A percentile compares a stretch with the other conserved stretches of the same genome.
Evolutionary conservation across 2,888 invertebrate species (phyloP).

Genomic region (Eilema griseolum): DNA sequence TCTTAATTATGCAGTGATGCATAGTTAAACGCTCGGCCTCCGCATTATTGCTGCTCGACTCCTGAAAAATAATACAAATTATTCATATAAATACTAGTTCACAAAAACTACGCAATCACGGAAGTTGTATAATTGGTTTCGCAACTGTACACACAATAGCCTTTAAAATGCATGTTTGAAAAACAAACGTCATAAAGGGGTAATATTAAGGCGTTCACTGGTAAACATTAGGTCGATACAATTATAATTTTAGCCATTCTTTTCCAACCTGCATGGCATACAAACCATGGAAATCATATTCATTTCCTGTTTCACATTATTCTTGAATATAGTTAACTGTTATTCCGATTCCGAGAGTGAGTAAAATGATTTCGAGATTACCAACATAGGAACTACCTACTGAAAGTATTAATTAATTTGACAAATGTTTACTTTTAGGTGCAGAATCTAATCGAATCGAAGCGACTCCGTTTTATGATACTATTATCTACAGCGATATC

Average conservation of each 20-base stretch:
- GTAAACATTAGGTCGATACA: slow-evolving; percentile 38
- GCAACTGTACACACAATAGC: slow-evolving; percentile 61
- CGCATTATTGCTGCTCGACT: slow-evolving; percentile 84
- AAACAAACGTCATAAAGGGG: slow-evolving; percentile 54
- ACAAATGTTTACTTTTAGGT: slow-evolving; percentile 55
- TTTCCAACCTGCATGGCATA: slow-evolving; percentile 45
- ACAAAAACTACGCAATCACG: slow-evolving; percentile 33
- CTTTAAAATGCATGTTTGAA: slow-evolving; percentile 56
- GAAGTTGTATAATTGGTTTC: slow-evolving; percentile 52
- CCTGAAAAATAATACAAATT: slow-evolving; percentile 58
- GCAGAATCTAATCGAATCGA: slow-evolving; percentile 70
- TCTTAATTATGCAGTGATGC: slow-evolving; percentile 95
- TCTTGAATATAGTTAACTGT: slow-evolving; percentile 56
- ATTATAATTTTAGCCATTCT: slow-evolving; percentile 36
- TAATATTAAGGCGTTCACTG: slow-evolving; percentile 44
- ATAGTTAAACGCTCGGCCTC: slow-evolving; percentile 94
- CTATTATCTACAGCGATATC: slow-evolving; percentile 77
- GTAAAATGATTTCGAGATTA: slow-evolving; percentile 40
- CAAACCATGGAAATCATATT: slow-evolving; percentile 54
- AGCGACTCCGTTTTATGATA: slow-evolving; percentile 72
- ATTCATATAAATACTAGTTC: slow-evolving; percentile 21
- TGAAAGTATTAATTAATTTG: slow-evolving; percentile 3
- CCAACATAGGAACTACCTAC: neutral
- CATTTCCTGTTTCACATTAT: slow-evolving; percentile 47
- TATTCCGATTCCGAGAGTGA: slow-evolving; percentile 69